Conservation (phyloP, 2,113 vertebrate species). For the Steatornis caripensis region DNA sequence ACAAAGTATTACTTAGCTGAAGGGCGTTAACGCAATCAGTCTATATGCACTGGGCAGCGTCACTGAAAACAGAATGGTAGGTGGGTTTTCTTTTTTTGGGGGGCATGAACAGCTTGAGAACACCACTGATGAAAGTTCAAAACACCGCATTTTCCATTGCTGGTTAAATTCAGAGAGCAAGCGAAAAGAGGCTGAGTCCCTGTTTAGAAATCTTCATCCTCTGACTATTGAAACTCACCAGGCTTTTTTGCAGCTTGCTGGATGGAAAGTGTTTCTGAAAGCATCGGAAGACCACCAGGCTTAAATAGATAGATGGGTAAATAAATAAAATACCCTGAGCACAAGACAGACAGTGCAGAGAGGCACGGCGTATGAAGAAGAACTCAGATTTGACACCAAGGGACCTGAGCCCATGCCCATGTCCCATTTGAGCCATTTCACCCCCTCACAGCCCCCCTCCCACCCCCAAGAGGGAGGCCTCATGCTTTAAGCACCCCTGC, state of each 20-base stretch:
- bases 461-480: background rate
- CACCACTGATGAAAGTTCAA: background rate
- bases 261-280: background rate
- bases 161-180: background rate
- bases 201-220: background rate
- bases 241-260: background rate
- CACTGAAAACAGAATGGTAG: background rate
- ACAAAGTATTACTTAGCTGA: background rate
- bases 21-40: background rate
- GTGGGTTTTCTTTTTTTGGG: background rate
- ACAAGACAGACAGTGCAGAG: rapidly evolving
- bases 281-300: background rate
- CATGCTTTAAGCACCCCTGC: background rate
- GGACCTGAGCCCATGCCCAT: background rate
- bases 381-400: background rate
- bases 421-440: background rate
- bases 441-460: too few relatives aligned
- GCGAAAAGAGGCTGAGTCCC: background rate
- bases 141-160: background rate
- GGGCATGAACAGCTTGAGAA: background rate
- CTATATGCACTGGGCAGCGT: background rate
- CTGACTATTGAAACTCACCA: background rate
- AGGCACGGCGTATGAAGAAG: rapidly evolving
- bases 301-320: background rate
- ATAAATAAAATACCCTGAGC: background rate